Conservation (phyloP, 2,113 vertebrate genomes). For the Dipodomys merriami region DNA sequence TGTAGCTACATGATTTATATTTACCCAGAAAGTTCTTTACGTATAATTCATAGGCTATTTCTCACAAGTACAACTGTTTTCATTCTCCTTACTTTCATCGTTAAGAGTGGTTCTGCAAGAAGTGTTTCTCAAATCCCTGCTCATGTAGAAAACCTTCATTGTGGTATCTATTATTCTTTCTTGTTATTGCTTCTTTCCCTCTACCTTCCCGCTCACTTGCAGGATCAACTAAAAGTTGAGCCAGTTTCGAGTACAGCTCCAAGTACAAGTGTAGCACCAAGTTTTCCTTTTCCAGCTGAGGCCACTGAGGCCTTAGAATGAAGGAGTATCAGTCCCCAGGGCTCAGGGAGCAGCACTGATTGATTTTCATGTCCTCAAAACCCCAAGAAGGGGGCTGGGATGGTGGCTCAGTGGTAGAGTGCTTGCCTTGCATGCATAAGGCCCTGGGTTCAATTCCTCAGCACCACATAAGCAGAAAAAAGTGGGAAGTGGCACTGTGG, state of each 20-base stretch:
- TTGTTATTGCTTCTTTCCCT: neutral
- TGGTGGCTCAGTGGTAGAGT: too few species aligned
- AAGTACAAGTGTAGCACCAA: too few species aligned
- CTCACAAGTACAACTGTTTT: neutral
- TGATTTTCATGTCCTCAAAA: too few species aligned
- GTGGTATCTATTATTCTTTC: neutral
- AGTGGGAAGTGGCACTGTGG: too few species aligned
- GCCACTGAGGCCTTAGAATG: neutral
- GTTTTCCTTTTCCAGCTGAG: too few species aligned
- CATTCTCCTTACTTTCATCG: slow-evolving; percentile 5
- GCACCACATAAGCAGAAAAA: too few species aligned
- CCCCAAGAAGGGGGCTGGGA: too few species aligned
- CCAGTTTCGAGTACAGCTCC: rapidly evolving
- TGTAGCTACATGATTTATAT: slow-evolving; percentile 69
- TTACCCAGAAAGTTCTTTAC: slow-evolving; percentile 58
- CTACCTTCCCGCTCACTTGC: neutral
- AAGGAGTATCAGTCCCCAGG: neutral
- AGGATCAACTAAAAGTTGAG: neutral
- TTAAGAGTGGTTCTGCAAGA: neutral
- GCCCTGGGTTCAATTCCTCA: too few species aligned
- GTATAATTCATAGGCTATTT: slow-evolving; percentile 45
- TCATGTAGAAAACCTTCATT: neutral
- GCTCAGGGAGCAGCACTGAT: too few species aligned
- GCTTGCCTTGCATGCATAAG: too few species aligned
- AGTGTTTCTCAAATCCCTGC: neutral